Evolutionary conservation across 2,888 invertebrate species (phyloP).

Genomic region (Sussaba pulchella): DNA sequence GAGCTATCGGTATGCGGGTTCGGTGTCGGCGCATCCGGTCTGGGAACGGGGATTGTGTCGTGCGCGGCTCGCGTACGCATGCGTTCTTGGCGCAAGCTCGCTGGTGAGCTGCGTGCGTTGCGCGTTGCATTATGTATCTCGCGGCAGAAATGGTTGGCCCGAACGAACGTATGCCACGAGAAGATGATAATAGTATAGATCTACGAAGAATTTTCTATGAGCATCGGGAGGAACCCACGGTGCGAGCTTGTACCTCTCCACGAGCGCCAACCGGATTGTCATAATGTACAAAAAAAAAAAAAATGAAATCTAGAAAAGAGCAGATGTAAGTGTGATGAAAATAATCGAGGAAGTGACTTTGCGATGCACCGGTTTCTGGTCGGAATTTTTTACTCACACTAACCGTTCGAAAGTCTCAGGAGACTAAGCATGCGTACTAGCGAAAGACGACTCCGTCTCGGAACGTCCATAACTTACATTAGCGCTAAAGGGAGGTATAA

Average conservation of each 20-base stretch:
- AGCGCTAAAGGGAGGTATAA: too few species aligned
- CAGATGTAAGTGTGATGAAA: constrained; percentile 30
- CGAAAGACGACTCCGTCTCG: too few species aligned
- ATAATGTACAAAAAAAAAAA: constrained; percentile 11
- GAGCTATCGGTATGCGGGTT: constrained; percentile 81
- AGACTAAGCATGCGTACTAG: too few species aligned
- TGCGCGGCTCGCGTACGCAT: constrained; percentile 25
- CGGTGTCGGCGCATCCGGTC: constrained; percentile 81
- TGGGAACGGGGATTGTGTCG: constrained; percentile 60
- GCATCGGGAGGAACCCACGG: constrained; percentile 51
- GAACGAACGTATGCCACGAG: constrained; percentile 60
- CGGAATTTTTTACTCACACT: constrained; percentile 4
- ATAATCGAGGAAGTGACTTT: constrained; percentile 49
- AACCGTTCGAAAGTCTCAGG: too few species aligned
- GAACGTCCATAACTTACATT: too few species aligned
- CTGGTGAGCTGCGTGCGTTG: constrained; percentile 68
- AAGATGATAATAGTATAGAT: constrained; percentile 78
- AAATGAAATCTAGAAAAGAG: constrained; percentile 15
- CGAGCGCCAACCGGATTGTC: constrained; percentile 11
- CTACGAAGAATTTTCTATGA: constrained; percentile 77
- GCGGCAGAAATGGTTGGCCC: constrained; percentile 74
- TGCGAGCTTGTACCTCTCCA: constrained; percentile 2
- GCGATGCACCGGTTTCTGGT: constrained; percentile 46
- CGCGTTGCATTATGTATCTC: constrained; percentile 82
- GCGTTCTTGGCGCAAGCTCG: constrained; percentile 72